Evolutionary conservation across 37 sponge, comb jelly and placozoan genomes (phyloP), one percentile per base, ranked within the genome.

Genomic region (Crambe crambe): DNA sequence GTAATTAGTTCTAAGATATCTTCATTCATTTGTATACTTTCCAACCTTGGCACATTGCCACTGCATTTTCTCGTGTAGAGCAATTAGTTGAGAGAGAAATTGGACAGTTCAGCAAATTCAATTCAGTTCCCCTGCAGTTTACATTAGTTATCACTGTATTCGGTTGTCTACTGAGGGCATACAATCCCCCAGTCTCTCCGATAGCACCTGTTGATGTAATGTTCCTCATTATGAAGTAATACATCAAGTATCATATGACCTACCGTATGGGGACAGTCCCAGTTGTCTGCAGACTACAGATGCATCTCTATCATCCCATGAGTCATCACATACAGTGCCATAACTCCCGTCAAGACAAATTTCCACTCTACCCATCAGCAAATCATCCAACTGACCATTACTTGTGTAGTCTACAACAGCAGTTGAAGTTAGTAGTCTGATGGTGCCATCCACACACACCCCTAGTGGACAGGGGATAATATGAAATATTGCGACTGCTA

Each of bases 251-350:
- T 37, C 20, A 70, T 70, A 70, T 5, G 17, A 4, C 61, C 18
- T 73, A 81, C 81, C 81, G 59, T 41, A 60, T 21, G 73, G 42
- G 21, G 81, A 81, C 40, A 81, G 72, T 32, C 81, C 81, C 0
- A 81, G 72, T 59, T 81, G 81, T 25, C 43, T 42, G 61, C 81
- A 81, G 44, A 72, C 73, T 17, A 81, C 73, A 61, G 81, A 72
- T 20, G 81, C 81, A 81, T 81, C 81, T 22, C 40, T n/a, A 31
- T 81, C 58, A 10, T 58, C 72, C 81, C 81, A 81, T n/a, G 31
- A 44, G 35, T 71, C 63, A 27, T 60, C 72, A 72, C 81, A 81
- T 30, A 81, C 73, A 60, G 32, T 65, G 2, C 66, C 35, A 9
- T 30, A 65, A 29, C 32, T 65, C 32, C 66, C 35, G 17, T 32